Conservation (phyloP, 2,113 vertebrate genomes). For the human (Homo sapiens) region GRCh38 chr14:58466501-58467000, state of each 20-base stretch:
- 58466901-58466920: constrained; percentile 32
- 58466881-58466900: not conserved
- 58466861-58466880: not conserved
- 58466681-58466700: not conserved
- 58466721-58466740: not conserved
- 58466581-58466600: not conserved
- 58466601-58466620: not conserved
- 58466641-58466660: not conserved
- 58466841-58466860: not conserved
- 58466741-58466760: not conserved
- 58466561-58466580: not conserved
- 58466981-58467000: not conserved
- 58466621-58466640: not conserved
- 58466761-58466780: constrained; percentile 29
- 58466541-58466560: not conserved
- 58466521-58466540: not conserved
- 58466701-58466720: not conserved
- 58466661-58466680: not conserved
- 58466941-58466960: constrained; percentile 46
- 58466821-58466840: not conserved
- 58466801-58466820: not conserved
- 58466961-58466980: not conserved
- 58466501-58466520: not conserved
- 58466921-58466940: not conserved
- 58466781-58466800: constrained; percentile 20